Conservation (phyloP, 2,797 vertebrate species). For the Salarias fasciatus region DNA sequence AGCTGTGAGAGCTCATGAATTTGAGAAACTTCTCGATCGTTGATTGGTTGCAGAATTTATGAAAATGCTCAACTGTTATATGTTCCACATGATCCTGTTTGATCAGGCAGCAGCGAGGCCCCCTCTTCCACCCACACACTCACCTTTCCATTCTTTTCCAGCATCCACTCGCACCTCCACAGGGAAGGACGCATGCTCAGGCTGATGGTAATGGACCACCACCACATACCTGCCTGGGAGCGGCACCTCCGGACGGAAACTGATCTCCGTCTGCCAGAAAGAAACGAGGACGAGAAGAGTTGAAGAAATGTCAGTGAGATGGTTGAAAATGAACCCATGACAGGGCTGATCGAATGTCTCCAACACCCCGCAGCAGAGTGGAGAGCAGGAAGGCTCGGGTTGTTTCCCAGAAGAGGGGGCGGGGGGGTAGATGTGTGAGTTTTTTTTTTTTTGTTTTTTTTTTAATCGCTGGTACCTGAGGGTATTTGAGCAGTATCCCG, state of each 20-base stretch:
- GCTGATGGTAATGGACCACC: slow-evolving; percentile 89
- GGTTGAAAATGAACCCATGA: neutral
- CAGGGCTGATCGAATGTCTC: slow-evolving; percentile 1
- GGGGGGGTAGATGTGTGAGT: too few relatives aligned
- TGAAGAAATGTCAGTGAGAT: neutral
- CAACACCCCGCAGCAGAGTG: neutral
- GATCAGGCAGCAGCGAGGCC: too few relatives aligned
- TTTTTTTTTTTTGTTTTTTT: neutral
- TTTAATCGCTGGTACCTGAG: slow-evolving; percentile 86
- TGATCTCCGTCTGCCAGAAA: slow-evolving; percentile 84
- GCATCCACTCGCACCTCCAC: slow-evolving; percentile 83
- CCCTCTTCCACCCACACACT: slow-evolving; percentile 44
- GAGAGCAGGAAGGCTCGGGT: neutral
- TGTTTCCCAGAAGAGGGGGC: too few relatives aligned
- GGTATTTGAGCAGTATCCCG: slow-evolving; percentile 81
- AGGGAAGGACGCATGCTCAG: slow-evolving; percentile 80
- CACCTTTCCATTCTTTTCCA: slow-evolving; percentile 84
- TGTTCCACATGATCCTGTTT: too few relatives aligned
- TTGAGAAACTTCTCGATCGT: too few relatives aligned
- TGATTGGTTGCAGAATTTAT: too few relatives aligned
- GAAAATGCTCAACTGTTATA: too few relatives aligned
- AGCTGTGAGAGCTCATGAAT: too few relatives aligned
- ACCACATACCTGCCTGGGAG: slow-evolving; percentile 82
- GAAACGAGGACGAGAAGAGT: slow-evolving; percentile 12
- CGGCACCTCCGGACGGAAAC: slow-evolving; percentile 81